These are phyloP conservation scores for Pandemis heparana DNA, from an alignment of 2,888 invertebrate genomes.

Conservation along the genomic window DNA sequence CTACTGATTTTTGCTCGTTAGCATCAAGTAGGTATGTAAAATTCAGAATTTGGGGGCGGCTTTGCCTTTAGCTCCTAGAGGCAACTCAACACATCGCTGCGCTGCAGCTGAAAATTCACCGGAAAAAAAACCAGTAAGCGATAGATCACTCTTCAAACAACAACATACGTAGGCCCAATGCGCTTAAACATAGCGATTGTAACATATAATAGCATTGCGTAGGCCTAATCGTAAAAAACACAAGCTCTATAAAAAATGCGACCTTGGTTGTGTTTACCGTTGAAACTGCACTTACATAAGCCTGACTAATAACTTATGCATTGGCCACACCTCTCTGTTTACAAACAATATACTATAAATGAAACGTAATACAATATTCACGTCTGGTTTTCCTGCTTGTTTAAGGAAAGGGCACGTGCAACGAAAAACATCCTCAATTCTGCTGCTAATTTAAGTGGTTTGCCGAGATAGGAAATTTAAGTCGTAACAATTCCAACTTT, in stretches of 20 bases:
- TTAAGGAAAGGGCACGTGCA: constrained; percentile 6
- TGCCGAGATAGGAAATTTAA: not conserved
- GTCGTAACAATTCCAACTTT: not conserved
- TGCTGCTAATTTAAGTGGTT: not conserved
- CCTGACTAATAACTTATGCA: constrained; percentile 36
- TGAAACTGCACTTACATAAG: constrained; percentile 40
- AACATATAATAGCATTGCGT: too few relatives aligned
- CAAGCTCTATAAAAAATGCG: not conserved
- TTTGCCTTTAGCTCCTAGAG: too few relatives aligned
- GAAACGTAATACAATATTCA: constrained; percentile 18
- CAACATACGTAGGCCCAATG: not conserved
- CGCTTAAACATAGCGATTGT: too few relatives aligned
- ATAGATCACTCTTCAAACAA: not conserved
- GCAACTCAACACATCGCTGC: too few relatives aligned
- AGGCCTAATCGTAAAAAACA: constrained; percentile 8
- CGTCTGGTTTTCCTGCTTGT: constrained; percentile 7
- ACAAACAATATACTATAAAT: constrained; percentile 47
- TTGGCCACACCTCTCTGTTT: constrained; percentile 60
- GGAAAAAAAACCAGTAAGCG: not conserved
- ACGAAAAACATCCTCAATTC: not conserved
- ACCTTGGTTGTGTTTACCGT: constrained; percentile 53
- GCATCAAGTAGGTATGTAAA: too few relatives aligned
- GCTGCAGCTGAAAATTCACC: not conserved
- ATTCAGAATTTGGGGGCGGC: too few relatives aligned
- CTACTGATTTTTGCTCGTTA: too few relatives aligned